A percentile compares a stretch with the other conserved stretches of the same genome.
Evolutionary conservation across 2,888 invertebrate species (phyloP).

Genomic region (Drosophila robusta): DNA sequence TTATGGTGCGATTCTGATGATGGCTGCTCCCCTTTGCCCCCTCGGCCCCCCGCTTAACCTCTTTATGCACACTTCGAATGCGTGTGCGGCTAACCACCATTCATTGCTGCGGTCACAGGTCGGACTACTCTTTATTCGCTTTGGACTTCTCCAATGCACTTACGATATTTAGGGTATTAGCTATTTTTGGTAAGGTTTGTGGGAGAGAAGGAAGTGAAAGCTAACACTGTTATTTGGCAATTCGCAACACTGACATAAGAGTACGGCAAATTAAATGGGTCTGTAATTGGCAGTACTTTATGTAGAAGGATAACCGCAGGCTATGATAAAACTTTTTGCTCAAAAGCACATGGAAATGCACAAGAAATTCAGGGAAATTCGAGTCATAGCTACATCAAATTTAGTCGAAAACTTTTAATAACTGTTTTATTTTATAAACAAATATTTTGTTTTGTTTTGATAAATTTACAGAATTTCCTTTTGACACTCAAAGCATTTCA

Average conservation of each 20-base stretch:
- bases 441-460: background rate
- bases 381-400: no score
- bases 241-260: conserved; percentile 4
- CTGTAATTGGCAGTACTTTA: no score
- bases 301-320: no score
- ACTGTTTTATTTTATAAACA: no score
- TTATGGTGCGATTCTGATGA: conserved; percentile 35
- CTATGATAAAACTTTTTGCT: no score
- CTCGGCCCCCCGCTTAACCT: background rate
- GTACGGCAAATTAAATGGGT: no score
- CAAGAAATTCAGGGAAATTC: no score
- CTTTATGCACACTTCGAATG: conserved; percentile 8
- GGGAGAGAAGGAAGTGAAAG: conserved; percentile 1
- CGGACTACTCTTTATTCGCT: conserved; percentile 28
- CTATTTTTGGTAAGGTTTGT: conserved; percentile 33
- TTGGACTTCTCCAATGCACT: conserved; percentile 24
- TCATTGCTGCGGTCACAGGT: conserved; percentile 64
- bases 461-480: background rate
- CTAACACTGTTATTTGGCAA: conserved; percentile 13
- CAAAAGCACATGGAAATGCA: no score
- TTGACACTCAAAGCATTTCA: background rate
- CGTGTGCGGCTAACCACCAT: conserved; percentile 62
- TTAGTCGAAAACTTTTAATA: no score
- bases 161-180: conserved; percentile 13
- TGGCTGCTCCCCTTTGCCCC: background rate